These are phyloP conservation scores for Grapholita molesta DNA, from an alignment of 1,140 invertebrate species.

Conservation along the genomic window DNA sequence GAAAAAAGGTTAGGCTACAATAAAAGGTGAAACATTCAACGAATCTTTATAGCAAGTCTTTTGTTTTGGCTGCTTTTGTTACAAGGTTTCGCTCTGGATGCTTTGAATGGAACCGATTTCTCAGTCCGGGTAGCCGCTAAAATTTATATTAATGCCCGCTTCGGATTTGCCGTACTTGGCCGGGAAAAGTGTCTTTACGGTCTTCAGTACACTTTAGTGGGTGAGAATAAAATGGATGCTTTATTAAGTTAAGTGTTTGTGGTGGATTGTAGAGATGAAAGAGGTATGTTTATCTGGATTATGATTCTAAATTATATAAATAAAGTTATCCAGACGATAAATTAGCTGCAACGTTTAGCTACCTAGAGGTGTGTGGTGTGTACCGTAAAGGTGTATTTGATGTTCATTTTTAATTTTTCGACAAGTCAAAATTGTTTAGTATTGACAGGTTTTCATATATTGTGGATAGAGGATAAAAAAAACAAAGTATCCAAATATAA, in stretches of 20 bases:
- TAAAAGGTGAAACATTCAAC: conserved; percentile 45
- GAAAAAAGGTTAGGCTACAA: conserved; percentile 55
- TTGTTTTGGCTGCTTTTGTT: conserved; percentile 47
- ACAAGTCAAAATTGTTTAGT: no score
- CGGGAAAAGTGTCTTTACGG: not conserved
- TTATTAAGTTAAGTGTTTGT: conserved; percentile 3
- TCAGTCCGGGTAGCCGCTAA: conserved; percentile 40
- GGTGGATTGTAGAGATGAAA: not conserved
- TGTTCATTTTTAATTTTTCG: no score
- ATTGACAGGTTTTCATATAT: no score
- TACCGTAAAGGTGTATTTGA: no score
- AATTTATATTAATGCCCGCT: conserved; percentile 26
- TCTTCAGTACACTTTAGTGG: not conserved
- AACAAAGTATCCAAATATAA: no score
- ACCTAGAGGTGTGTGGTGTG: no score
- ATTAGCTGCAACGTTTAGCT: no score
- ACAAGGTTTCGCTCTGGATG: conserved; percentile 32
- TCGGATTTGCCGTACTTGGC: not conserved
- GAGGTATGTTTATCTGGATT: not conserved
- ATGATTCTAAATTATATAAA: no score
- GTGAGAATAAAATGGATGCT: not conserved
- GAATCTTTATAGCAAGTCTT: conserved; percentile 42
- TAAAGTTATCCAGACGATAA: no score
- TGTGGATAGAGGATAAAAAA: no score
- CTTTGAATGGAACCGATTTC: conserved; percentile 50